Conservation (phyloP, 2,113 vertebrate genomes). For the Chitala chitala region DNA sequence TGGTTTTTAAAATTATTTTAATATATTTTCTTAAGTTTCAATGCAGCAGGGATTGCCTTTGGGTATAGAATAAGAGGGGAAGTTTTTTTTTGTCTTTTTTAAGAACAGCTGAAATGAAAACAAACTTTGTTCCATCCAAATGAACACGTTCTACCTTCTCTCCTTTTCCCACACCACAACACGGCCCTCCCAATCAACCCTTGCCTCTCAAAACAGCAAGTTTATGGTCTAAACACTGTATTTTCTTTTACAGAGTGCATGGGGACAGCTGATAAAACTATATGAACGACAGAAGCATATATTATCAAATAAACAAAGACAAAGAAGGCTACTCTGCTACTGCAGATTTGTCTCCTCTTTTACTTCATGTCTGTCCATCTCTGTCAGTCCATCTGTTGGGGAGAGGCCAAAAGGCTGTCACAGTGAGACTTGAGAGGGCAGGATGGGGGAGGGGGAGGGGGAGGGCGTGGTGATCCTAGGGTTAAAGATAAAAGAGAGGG, state of each 20-base stretch:
- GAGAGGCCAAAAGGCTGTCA: slow-evolving; percentile 48
- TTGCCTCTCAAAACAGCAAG: slow-evolving; percentile 20
- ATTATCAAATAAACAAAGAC: slow-evolving; percentile 9
- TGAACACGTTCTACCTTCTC: slow-evolving; percentile 18
- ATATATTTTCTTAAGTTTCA: slow-evolving; percentile 58
- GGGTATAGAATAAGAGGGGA: slow-evolving; percentile 44
- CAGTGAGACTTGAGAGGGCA: slow-evolving; percentile 53
- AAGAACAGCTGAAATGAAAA: slow-evolving; percentile 28
- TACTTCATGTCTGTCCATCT: slow-evolving; percentile 24
- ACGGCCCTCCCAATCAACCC: slow-evolving; percentile 28
- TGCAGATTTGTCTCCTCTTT: slow-evolving; percentile 28
- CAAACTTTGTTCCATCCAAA: background rate
- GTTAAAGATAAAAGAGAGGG: background rate
- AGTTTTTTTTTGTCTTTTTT: slow-evolving; percentile 32
- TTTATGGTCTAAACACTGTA: background rate
- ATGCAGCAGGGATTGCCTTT: slow-evolving; percentile 58
- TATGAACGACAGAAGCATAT: slow-evolving; percentile 8
- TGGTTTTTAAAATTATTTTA: too few relatives aligned
- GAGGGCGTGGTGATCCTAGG: slow-evolving; percentile 10
- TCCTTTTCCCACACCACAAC: slow-evolving; percentile 22
- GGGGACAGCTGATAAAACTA: background rate
- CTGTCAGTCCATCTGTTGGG: slow-evolving; percentile 27
- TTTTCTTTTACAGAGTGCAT: background rate
- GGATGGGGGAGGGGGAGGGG: slow-evolving; percentile 35
- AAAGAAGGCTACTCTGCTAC: slow-evolving; percentile 29